These are phyloP conservation scores for Hyposoter didymator DNA, from an alignment of 2,888 invertebrate species.

Conservation along the genomic window DNA sequence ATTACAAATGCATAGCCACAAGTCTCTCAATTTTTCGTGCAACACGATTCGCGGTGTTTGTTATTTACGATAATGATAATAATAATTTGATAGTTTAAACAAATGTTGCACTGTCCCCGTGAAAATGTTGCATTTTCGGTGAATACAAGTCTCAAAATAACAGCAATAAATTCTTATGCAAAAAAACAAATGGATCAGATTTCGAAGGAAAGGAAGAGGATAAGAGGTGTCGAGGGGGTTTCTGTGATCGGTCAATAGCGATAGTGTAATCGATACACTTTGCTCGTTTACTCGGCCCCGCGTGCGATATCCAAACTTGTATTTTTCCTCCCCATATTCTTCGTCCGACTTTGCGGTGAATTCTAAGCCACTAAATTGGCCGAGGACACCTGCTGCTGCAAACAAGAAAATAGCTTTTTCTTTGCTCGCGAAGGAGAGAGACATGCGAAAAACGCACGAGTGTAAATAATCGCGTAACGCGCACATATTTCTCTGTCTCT, in stretches of 20 bases:
- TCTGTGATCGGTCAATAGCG: slow-evolving; percentile 34
- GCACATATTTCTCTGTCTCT: slow-evolving; percentile 18
- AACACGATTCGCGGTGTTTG: slow-evolving; percentile 39
- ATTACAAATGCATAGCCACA: slow-evolving; percentile 69
- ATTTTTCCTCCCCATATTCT: neutral
- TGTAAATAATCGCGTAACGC: slow-evolving; percentile 37
- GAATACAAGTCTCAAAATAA: slow-evolving; percentile 29
- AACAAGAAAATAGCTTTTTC: neutral
- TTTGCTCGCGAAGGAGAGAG: slow-evolving; percentile 22
- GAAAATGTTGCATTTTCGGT: slow-evolving; percentile 25
- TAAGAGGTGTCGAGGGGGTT: slow-evolving; percentile 8
- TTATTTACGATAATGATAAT: slow-evolving; percentile 25
- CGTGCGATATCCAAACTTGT: neutral
- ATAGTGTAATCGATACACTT: slow-evolving; percentile 63
- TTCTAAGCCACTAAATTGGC: neutral
- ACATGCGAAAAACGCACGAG: slow-evolving; percentile 9
- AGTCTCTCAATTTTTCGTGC: slow-evolving; percentile 36
- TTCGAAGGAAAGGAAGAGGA: neutral
- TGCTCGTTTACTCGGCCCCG: slow-evolving; percentile 21
- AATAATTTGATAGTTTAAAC: slow-evolving; percentile 42
- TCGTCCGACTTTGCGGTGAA: slow-evolving; percentile 20
- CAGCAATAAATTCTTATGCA: neutral
- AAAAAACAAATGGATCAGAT: neutral
- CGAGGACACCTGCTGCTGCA: neutral
- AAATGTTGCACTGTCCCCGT: slow-evolving; percentile 61